Base-by-base conservation (phyloP, 1,140 invertebrate genomes). In the Callitettix versicolor region DNA sequence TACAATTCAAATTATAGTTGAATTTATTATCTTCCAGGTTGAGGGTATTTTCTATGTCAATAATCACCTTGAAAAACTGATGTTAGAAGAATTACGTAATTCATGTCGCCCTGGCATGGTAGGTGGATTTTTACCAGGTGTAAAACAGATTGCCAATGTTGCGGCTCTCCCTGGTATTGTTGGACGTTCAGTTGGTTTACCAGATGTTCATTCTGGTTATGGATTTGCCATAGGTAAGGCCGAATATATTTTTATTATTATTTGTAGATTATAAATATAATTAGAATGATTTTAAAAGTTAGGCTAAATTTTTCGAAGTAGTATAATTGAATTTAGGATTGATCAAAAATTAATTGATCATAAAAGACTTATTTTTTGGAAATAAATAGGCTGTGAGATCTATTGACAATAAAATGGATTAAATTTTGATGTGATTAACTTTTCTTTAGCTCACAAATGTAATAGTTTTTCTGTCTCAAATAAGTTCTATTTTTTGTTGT, bases 61-160 rank as follows among this genome's bases (percentile, higher is more conserved):
- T 71, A 78, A 81, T 55, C 80, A 80, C 22, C 73, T 99, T 54
- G 95, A 99, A 71, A 87, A 86, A 62, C 74, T 99, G 1, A 99
- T 99, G 95, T 87, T 99, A 66, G 95, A 99, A 54, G 97, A 99
- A 68, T 72, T 99, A 42, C 77, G 83, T 60, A 94, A 96, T 72
- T 78, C 92, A 0, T 95, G 91, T 69, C 76, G 85, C 36, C 87
- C 89, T 18, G 91, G 89, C 7, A 82, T 82, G 67, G 76, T 91
- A 34, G 96, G 96, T 56, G 97, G 96, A 0, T 99, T 99, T 73
- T 75, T 99, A 50, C 97, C 97, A 0, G 96, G 95, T 21, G 90
- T 99, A 57, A 98, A 99, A 76, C 97, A 99, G 75, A 99, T 99
- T 64, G 96, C 93, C 0, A 99, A 99, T 81, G 97, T 99, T 42